Base-by-base conservation (phyloP, 2,888 invertebrate genomes). In the Cheilosia impressa region DNA sequence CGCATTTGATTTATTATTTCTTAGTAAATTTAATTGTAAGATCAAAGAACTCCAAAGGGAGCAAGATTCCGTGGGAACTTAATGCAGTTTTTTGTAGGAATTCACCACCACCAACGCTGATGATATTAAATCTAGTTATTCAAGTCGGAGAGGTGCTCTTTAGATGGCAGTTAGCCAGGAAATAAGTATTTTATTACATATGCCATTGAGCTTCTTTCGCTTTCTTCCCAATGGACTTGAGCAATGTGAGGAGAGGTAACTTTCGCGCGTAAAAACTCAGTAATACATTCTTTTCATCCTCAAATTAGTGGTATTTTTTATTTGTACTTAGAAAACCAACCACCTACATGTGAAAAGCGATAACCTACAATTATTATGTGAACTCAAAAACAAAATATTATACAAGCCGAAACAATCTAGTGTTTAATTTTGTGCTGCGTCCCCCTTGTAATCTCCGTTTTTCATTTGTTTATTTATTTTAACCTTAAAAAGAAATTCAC, bases 351-450 rank as follows among this genome's bases (percentile, higher is more conserved):
- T 38, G 15, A 41, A 41, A 65, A 24, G n/a, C 17, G 17, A 52
- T 24, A 22, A 2, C 15, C 62, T 62, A 13, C 27, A 17, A 13
- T 57, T 55, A n/a, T 19, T 38, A 24, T 57, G 19, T 58, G 9
- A 34, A 34, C 15, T 57, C 22, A 41, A 22, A 22, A 41, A 22
- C 41, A 38, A 22, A 62, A 27, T 19, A 31, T 19, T 17, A 47
- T 50, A 50, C 57, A 47, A 24, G 15, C 7, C 27, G 15, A 57
- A 43, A 62, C 15, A 57, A 22, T 13, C 15, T 19, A 50, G 50
- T 22, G 58, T 75, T 66, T 75, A 65, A 50, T 57, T 58, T 66
- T 66, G 75, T 75, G n/a, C 57, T 50, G 6, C 57, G 65, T 75
- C 47, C 50, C 19, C 47, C 1, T 38, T 47, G 17, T 24, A 50